These are phyloP conservation scores for Zeus faber DNA, from an alignment of 2,113 vertebrate species.

Conservation along the genomic window DNA sequence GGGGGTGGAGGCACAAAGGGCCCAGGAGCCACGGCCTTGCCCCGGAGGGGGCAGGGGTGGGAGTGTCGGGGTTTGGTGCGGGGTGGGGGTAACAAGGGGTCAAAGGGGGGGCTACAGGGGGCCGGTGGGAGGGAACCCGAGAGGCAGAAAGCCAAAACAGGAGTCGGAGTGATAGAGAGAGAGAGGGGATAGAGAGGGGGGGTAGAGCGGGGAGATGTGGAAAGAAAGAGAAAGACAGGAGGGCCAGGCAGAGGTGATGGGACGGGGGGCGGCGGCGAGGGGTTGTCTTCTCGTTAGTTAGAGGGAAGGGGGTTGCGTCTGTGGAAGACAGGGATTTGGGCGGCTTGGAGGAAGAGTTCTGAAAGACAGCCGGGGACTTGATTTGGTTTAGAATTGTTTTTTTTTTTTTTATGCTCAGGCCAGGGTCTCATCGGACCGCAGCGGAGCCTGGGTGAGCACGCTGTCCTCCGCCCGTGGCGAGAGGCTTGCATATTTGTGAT, in stretches of 20 bases:
- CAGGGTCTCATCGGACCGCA: too few relatives aligned
- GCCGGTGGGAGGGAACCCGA: constrained; percentile 46
- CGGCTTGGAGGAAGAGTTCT: too few relatives aligned
- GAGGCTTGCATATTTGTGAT: too few relatives aligned
- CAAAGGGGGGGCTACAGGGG: constrained; percentile 55
- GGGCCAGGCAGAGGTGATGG: constrained; percentile 37
- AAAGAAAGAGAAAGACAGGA: constrained; percentile 34
- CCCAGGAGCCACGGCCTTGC: constrained; percentile 54
- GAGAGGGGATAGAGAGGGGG: constrained; percentile 10
- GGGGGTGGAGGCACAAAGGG: constrained; percentile 58
- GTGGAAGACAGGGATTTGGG: too few relatives aligned
- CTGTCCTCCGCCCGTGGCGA: too few relatives aligned
- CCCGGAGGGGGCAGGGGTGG: constrained; percentile 37
- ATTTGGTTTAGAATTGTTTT: too few relatives aligned
- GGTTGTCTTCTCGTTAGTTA: too few relatives aligned
- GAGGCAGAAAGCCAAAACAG: constrained; percentile 65
- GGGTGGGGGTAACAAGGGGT: constrained; percentile 46
- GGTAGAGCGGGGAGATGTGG: neutral
- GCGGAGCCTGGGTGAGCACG: too few relatives aligned
- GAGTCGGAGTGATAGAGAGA: constrained; percentile 25
- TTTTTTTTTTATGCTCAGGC: too few relatives aligned
- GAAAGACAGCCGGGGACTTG: too few relatives aligned
- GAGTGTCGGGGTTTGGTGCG: constrained; percentile 22
- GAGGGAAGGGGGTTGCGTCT: too few relatives aligned
- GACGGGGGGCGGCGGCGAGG: too few relatives aligned